Evolutionary conservation across 1,140 invertebrate species (phyloP), one percentile per base, ranked within the genome.

Genomic region (Stegodyphus mimosarum): DNA sequence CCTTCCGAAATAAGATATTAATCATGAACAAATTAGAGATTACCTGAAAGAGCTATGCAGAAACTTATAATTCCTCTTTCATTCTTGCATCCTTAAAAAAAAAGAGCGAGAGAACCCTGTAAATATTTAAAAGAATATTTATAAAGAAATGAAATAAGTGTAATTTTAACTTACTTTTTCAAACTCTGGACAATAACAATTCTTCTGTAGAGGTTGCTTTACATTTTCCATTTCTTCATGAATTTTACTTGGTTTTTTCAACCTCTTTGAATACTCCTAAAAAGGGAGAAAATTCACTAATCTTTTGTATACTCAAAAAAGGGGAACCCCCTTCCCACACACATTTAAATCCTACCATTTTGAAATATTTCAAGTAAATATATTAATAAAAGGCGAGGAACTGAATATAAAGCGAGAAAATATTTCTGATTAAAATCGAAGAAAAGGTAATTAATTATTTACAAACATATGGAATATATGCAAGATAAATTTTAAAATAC

Each of bases 171-270:
- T 18, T 70, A 76, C 80, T 51, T 78, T 77, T 66, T 78, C 33
- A 69, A 33, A n/a, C 13, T 78, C 49, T 52, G 67, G n/a, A 69
- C 87, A 88, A 7, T 71, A 49, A 52, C 88, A 88, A 55, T 88
- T 88, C 51, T 87, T 66, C 48, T 88, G 87, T 52, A 91, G 90
- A 51, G 92, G 91, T 90, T 95, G 93, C 74, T 92, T 90, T 63
- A 96, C 93, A 89, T 93, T 89, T 89, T 96, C 95, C 95, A 97
- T 97, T 70, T 91, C 93, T 70, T 93, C 90, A 64, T 93, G 88
- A 17, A 95, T 89, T 87, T 90, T 90, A 49, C 95, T 91, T 79
- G 92, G 89, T 87, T 91, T 93, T 81, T 89, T 91, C 73, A 96
- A 90, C 86, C 92, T 91, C 89, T 93, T 93, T 89, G 93, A 94